Evolutionary conservation across 2,113 vertebrate genomes (phyloP).

Genomic region (Sinocyclocheilus grahami): DNA sequence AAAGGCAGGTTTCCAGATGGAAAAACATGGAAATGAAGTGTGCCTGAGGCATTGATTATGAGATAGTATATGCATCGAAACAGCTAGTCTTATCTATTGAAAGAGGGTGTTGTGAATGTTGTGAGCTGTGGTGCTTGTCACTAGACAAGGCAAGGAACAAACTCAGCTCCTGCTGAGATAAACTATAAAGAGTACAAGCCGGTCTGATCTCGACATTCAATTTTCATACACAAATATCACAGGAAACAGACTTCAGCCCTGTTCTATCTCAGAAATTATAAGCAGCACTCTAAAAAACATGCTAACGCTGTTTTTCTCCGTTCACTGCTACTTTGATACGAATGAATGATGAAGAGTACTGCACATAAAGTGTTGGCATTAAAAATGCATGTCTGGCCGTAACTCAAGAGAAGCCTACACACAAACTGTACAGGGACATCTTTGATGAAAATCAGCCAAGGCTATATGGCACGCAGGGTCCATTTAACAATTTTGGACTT

Average conservation of each 20-base stretch:
- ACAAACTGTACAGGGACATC: conserved; percentile 46
- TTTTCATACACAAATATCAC: conserved; percentile 30
- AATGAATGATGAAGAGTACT: conserved; percentile 8
- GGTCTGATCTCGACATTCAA: not conserved
- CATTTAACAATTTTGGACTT: conserved; percentile 42
- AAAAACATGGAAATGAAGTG: conserved; percentile 37
- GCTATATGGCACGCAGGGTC: conserved; percentile 28
- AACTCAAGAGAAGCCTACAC: conserved; percentile 17
- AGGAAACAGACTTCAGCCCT: conserved; percentile 11
- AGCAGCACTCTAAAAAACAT: not conserved
- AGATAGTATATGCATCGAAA: not conserved
- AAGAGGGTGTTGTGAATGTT: conserved; percentile 24
- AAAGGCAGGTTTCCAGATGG: conserved; percentile 37
- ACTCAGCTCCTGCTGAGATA: conserved; percentile 21
- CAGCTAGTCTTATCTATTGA: conserved; percentile 29
- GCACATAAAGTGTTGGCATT: conserved; percentile 24
- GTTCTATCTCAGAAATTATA: not conserved
- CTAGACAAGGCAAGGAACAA: conserved; percentile 18
- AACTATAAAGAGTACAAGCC: conserved; percentile 28
- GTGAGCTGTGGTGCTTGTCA: not conserved
- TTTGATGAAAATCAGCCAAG: conserved; percentile 41
- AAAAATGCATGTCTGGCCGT: conserved; percentile 18
- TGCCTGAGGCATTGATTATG: conserved; percentile 22
- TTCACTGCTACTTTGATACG: conserved; percentile 17
- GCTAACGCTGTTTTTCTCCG: not conserved